A percentile compares a stretch with the other conserved stretches of the same genome.
phyloP scores from a whole-genome alignment of 2,113 vertebrate genomes.

The Cromileptes altivelis region DNA sequence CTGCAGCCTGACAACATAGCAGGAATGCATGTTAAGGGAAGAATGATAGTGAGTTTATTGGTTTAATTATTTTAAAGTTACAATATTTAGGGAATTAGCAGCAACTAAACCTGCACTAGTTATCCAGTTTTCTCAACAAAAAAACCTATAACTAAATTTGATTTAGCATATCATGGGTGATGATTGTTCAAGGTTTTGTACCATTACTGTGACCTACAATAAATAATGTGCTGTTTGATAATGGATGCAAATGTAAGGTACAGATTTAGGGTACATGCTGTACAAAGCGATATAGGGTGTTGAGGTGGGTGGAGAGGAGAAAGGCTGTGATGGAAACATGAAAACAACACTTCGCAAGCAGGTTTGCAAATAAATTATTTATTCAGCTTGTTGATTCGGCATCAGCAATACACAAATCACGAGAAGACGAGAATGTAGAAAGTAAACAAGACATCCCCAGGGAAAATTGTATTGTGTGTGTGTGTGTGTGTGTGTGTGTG shows the following conservation, averaged over 20 bases:
- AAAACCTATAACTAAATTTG: neutral
- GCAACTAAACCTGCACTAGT: neutral
- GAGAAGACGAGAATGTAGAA: neutral
- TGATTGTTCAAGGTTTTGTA: neutral
- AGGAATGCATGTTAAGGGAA: neutral
- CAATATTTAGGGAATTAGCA: neutral
- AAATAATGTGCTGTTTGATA: too few species aligned
- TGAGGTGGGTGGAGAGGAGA: neutral
- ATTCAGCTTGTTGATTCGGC: slow-evolving; percentile 13
- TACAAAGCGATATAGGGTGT: neutral
- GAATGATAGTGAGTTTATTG: neutral
- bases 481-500: slow-evolving; percentile 1
- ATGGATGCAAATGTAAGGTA: neutral
- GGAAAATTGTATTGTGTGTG: neutral
- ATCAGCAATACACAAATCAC: neutral
- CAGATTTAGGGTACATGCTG: too few species aligned
- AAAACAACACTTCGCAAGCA: neutral
- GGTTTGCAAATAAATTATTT: neutral
- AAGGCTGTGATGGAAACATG: neutral
- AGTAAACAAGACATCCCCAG: slow-evolving; percentile 26
- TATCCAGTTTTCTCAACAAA: neutral
- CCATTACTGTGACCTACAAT: too few species aligned
- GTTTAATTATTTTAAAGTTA: neutral
- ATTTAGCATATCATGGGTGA: neutral
- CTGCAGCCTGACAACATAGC: neutral